Conservation (phyloP, 2,888 invertebrate genomes). For the Troglohyphantes excavatus region DNA sequence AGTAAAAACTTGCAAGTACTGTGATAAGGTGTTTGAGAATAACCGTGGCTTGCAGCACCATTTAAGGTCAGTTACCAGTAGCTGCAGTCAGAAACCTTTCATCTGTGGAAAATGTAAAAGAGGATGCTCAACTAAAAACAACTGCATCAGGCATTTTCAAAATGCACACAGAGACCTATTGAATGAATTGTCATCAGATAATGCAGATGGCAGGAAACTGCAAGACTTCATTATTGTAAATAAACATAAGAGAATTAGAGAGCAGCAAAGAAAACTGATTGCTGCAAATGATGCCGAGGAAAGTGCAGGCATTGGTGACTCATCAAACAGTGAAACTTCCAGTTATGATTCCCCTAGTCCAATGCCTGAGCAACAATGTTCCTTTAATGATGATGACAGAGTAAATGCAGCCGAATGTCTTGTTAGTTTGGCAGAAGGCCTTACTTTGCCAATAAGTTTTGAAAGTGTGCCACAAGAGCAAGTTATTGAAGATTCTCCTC, state of each 20-base stretch:
- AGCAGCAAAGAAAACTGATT: neutral
- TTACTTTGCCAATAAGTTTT: neutral
- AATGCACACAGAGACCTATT: constrained; percentile 81
- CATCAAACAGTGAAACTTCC: neutral
- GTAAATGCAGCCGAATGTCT: constrained; percentile 20
- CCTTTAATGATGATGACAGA: constrained; percentile 20
- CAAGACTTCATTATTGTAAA: constrained; percentile 54
- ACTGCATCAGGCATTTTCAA: constrained; percentile 82
- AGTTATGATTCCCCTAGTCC: neutral
- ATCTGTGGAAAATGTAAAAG: constrained; percentile 82
- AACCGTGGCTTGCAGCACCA: constrained; percentile 83
- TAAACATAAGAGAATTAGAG: neutral
- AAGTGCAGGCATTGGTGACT: neutral
- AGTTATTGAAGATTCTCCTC: constrained; percentile 78
- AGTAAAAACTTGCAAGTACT: constrained; percentile 83
- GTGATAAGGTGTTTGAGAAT: constrained; percentile 83
- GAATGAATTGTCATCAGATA: neutral
- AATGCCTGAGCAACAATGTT: neutral
- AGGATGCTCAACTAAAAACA: constrained; percentile 83
- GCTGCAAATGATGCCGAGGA: neutral
- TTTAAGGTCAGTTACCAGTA: constrained; percentile 82
- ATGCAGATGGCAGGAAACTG: constrained; percentile 80
- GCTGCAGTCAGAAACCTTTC: constrained; percentile 82
- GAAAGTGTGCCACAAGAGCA: neutral
- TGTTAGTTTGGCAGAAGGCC: constrained; percentile 30